Base-by-base conservation (phyloP, 2,797 vertebrate species). In the Epinephelus awoara region DNA sequence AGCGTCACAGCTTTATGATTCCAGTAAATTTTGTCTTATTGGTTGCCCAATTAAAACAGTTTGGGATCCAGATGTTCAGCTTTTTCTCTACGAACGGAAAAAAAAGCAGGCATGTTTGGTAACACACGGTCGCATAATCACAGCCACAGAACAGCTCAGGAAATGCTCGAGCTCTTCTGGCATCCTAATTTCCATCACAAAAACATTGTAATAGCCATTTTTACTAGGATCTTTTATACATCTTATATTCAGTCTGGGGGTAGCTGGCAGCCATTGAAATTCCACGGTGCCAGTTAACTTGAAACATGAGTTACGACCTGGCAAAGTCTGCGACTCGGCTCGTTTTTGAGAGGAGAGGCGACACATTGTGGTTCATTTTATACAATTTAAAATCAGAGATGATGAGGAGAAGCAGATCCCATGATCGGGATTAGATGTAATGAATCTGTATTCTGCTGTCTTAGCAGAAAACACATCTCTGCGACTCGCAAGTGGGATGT, bases 31-130 rank as follows among this genome's bases (percentile, higher is more conserved):
- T 76, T 0, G 23, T 76, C 17, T 72, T 75, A 84, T 82, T 80
- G 81, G 67, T 66, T 57, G 71, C 80, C 79, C 73, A 85, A 78
- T 93, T 91, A 91, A 83, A 88, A 72, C 23, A 1, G 67, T 91
- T 92, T 86, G 34, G 57, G 49, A 72, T 91, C 90, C 89, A 93
- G 92, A 94, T 94, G 93, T 91, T 91, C 42, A n/a, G 51, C 23
- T 88, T 77, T 34, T 86, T 83, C 15, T 75, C 14, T 76, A 46
- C 57, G 51, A 72, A 38, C 47, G 15, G 75, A 69, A 82, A 69
- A 64, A 61, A 38, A 56, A 75, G 14, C 29, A 51, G 44, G 64
- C 61, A 50, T 54, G 57, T 66, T 66, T 46, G 63, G 65, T 80
- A 84, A 86, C 73, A 21, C n/a, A 23, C 58, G 21, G 75, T 83